Evolutionary conservation across 1,140 invertebrate species (phyloP).

Genomic region (Centruroides vittatus): DNA sequence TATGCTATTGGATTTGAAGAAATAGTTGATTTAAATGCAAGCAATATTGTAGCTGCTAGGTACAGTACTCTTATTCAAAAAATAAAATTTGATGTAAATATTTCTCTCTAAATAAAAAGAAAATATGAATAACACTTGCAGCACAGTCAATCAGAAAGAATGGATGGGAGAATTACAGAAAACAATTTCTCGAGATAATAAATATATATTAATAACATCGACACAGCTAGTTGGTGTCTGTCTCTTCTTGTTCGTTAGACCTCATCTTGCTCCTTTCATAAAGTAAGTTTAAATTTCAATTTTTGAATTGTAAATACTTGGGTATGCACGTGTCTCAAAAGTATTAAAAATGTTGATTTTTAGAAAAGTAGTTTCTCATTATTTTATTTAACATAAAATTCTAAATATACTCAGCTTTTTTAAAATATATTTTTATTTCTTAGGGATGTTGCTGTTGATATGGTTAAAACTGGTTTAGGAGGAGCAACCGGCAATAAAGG

Average conservation of each 20-base stretch:
- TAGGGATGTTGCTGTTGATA: conserved; percentile 82
- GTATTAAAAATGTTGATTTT: too few species aligned
- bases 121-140: conserved; percentile 20
- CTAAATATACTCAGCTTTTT: too few species aligned
- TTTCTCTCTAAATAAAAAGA: too few species aligned
- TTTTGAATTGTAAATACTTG: neutral
- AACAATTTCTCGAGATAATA: conserved; percentile 68
- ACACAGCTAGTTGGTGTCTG: conserved; percentile 97
- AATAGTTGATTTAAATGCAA: conserved; percentile 97
- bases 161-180: conserved; percentile 94
- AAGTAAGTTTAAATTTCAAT: conserved; percentile 26
- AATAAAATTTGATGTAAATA: too few species aligned
- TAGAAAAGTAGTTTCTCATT: too few species aligned
- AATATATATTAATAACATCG: conserved; percentile 84
- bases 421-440: conserved; percentile 7
- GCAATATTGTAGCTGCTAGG: conserved; percentile 92
- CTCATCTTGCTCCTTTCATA: conserved; percentile 69
- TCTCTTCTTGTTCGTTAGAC: conserved; percentile 83
- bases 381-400: too few species aligned
- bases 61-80: conserved; percentile 13
- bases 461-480: conserved; percentile 93
- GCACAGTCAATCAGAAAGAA: conserved; percentile 86
- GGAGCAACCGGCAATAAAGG: conserved; percentile 91
- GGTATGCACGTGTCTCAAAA: too few species aligned
- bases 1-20: conserved; percentile 98